A percentile compares a stretch with the other conserved stretches of the same genome.
phyloP scores from a whole-genome alignment of 2,797 vertebrate genomes.

The Craterocephalus amniculus region DNA sequence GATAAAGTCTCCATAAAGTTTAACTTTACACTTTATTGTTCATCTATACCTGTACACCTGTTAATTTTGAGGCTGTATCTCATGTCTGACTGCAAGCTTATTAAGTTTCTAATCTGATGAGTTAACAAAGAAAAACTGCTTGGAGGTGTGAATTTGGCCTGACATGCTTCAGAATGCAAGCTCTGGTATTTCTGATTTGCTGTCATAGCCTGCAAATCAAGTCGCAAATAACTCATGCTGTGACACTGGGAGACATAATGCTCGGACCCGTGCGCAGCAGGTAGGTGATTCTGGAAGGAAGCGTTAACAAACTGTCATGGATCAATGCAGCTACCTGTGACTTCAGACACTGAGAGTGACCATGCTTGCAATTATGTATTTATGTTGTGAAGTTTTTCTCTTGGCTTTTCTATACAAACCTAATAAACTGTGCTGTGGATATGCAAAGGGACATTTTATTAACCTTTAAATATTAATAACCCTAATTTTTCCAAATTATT shows the following conservation, averaged over 20 bases:
- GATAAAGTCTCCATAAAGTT: too few relatives aligned
- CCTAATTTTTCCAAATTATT: too few relatives aligned
- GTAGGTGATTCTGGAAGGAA: too few relatives aligned
- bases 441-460: too few relatives aligned
- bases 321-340: too few relatives aligned
- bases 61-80: neutral
- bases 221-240: neutral
- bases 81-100: neutral
- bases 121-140: neutral
- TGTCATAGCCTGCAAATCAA: neutral
- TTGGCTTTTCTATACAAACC: too few relatives aligned
- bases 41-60: neutral
- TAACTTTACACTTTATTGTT: neutral
- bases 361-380: too few relatives aligned
- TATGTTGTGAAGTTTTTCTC: too few relatives aligned
- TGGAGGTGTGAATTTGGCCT: neutral
- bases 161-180: neutral
- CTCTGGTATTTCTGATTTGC: neutral
- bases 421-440: too few relatives aligned
- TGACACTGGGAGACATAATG: neutral
- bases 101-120: neutral
- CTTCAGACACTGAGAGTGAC: too few relatives aligned
- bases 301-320: neutral
- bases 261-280: too few relatives aligned
- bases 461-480: neutral